phyloP scores from a whole-genome alignment of 2,888 invertebrate genomes.

The Phyllotreta cruciferae region DNA sequence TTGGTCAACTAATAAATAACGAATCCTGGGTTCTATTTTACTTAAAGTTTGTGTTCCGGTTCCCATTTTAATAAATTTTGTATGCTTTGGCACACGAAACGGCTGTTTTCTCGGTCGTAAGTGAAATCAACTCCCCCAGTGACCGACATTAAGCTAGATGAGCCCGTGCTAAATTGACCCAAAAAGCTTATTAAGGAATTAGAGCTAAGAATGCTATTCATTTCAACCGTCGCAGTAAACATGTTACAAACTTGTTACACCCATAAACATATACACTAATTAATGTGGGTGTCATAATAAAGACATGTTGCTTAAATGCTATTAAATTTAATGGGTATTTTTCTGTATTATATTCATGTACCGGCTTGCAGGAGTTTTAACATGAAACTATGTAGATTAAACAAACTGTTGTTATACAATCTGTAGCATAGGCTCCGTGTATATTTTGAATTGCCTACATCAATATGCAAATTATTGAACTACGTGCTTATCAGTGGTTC shows the following conservation, averaged over 20 bases:
- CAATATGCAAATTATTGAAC: no score
- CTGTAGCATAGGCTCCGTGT: no score
- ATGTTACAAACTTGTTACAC: conserved; percentile 4
- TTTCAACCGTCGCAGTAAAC: neutral
- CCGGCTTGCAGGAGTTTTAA: no score
- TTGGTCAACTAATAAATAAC: conserved; percentile 12
- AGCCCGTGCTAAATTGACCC: conserved; percentile 5
- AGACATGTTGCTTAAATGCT: no score
- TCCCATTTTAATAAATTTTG: conserved; percentile 10
- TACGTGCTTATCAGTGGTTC: no score
- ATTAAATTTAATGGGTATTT: no score
- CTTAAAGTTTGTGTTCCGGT: conserved; percentile 11
- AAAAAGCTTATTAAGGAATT: conserved; percentile 10
- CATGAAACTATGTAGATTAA: no score
- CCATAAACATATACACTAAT: neutral
- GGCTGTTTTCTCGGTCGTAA: conserved; percentile 14
- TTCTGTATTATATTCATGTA: no score
- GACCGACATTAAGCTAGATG: conserved; percentile 12
- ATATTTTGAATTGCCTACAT: no score
- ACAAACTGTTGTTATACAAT: no score
- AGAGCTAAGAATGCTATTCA: conserved; percentile 3
- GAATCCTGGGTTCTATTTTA: neutral
- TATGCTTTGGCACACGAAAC: conserved; percentile 17
- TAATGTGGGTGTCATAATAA: no score
- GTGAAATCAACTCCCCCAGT: conserved; percentile 12